These are phyloP conservation scores for Eubasilissa splendida DNA, from an alignment of 2,888 invertebrate species.

Conservation along the genomic window DNA sequence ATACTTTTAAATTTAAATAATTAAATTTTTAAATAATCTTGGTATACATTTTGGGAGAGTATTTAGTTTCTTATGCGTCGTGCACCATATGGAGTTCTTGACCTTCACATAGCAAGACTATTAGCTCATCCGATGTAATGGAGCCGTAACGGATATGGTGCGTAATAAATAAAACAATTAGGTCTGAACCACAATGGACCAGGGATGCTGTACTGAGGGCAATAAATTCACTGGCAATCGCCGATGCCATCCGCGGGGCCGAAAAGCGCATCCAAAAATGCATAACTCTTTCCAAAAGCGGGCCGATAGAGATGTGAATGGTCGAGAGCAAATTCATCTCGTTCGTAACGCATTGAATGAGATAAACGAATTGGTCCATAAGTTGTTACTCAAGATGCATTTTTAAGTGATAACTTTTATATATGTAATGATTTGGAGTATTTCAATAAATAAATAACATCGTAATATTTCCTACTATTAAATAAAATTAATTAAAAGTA, in stretches of 20 bases:
- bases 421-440: no score
- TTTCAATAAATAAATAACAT: no score
- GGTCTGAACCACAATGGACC: slow-evolving; percentile 42
- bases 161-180: slow-evolving; percentile 57
- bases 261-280: slow-evolving; percentile 47
- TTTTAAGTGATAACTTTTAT: no score
- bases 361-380: not conserved
- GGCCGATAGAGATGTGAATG: slow-evolving; percentile 32
- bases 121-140: slow-evolving; percentile 44
- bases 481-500: no score
- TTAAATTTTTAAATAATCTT: no score
- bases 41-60: no score
- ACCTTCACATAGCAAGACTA: not conserved
- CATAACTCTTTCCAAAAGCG: slow-evolving; percentile 46
- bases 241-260: slow-evolving; percentile 38
- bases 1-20: no score
- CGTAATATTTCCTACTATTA: no score
- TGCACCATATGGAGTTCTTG: not conserved
- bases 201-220: slow-evolving; percentile 44
- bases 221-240: slow-evolving; percentile 56
- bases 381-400: no score
- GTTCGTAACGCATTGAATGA: slow-evolving; percentile 8
- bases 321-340: not conserved
- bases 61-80: no score
- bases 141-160: slow-evolving; percentile 51